Evolutionary conservation across 2,113 vertebrate species (phyloP).

Genomic region (Phalacrocorax carbo): DNA sequence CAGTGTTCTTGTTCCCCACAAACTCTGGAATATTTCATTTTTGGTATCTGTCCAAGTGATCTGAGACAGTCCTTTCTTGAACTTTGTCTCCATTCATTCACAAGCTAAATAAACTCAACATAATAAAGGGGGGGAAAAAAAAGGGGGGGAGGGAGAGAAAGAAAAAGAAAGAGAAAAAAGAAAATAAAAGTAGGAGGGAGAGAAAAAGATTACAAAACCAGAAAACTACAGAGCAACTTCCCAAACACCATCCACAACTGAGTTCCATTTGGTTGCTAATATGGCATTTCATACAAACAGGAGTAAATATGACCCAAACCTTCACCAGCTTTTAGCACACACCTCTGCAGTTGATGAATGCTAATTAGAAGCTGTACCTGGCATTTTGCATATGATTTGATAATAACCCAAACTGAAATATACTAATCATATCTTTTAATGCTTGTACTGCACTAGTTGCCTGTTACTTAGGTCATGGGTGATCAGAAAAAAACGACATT

Average conservation of each 20-base stretch:
- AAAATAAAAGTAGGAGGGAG: fast-evolving
- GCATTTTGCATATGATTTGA: background rate
- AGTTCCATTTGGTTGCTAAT: background rate
- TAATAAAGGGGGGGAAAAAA: background rate
- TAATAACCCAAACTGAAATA: background rate
- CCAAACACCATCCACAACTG: background rate
- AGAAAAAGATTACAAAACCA: fast-evolving
- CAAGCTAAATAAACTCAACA: background rate
- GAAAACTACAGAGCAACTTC: background rate
- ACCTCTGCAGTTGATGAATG: background rate
- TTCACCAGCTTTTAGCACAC: background rate
- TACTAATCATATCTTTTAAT: background rate
- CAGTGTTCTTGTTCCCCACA: background rate
- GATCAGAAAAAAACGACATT: background rate
- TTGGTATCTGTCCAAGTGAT: background rate
- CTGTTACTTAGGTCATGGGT: background rate
- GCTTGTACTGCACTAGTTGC: background rate
- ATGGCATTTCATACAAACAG: background rate
- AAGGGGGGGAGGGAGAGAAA: no score
- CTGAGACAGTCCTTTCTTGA: background rate
- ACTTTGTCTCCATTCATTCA: background rate
- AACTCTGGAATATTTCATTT: background rate
- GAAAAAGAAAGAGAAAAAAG: no score
- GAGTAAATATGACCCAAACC: background rate
- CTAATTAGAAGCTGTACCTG: background rate